Percentiles rank a stretch among this genome's conserved stretches.
Conservation (phyloP, 2,888 invertebrate genomes). For the Allophyes oxyacanthae region DNA sequence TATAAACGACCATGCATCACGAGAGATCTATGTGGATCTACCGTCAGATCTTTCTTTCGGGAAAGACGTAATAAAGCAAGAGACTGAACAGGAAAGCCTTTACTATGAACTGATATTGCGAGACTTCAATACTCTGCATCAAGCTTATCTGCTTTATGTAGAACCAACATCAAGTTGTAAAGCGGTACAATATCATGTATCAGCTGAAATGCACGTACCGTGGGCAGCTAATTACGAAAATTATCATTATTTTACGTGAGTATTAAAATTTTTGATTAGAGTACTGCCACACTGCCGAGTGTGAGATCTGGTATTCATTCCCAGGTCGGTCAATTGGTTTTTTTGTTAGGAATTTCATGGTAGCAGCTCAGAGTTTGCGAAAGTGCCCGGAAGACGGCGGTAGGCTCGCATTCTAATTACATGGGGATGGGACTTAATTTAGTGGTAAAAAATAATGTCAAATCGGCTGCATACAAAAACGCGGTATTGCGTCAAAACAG, state of each 20-base stretch:
- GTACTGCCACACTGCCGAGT: too few species aligned
- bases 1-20: constrained; percentile 86
- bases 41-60: constrained; percentile 73
- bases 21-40: constrained; percentile 72
- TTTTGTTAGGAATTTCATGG: too few species aligned
- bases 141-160: constrained; percentile 90
- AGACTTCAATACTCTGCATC: constrained; percentile 89
- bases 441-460: too few species aligned
- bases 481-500: too few species aligned
- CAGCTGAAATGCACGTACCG: constrained; percentile 90
- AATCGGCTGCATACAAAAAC: too few species aligned
- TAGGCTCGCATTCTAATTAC: too few species aligned
- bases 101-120: constrained; percentile 90
- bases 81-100: constrained; percentile 89
- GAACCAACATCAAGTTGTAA: constrained; percentile 86
- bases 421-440: too few species aligned
- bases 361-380: too few species aligned
- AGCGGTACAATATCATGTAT: constrained; percentile 85
- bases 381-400: too few species aligned
- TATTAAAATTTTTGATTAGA: constrained; percentile 40
- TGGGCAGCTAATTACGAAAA: constrained; percentile 91
- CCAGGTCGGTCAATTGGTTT: too few species aligned
- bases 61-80: constrained; percentile 78
- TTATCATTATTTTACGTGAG: constrained; percentile 90
- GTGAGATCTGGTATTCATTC: too few species aligned